phyloP scores from a whole-genome alignment of 2,888 invertebrate species.

The Dysmachus trigonus region DNA sequence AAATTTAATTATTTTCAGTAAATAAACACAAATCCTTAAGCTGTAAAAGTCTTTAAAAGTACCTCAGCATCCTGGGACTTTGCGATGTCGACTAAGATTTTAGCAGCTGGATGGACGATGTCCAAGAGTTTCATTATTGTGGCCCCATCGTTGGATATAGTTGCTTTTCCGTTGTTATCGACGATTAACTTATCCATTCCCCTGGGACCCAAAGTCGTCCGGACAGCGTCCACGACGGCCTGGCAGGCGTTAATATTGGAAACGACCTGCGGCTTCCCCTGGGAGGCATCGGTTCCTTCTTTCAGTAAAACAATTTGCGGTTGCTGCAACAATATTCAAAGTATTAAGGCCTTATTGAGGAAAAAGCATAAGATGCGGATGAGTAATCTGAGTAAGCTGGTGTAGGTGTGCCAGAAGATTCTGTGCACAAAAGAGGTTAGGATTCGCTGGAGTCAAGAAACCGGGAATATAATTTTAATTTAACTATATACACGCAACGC shows the following conservation, averaged over 20 bases:
- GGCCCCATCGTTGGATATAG: slow-evolving; percentile 99
- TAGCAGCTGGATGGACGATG: slow-evolving; percentile 97
- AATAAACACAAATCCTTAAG: not conserved
- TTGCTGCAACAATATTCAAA: slow-evolving; percentile 72
- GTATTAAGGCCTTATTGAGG: not conserved
- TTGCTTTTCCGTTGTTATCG: slow-evolving; percentile 86
- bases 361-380: not conserved
- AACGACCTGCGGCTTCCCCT: slow-evolving; percentile 94
- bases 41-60: slow-evolving; percentile 51
- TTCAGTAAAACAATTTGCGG: slow-evolving; percentile 96
- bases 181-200: slow-evolving; percentile 99
- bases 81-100: slow-evolving; percentile 97
- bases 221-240: slow-evolving; percentile 90
- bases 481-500: not conserved
- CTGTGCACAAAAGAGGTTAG: not conserved
- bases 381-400: not conserved
- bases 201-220: slow-evolving; percentile 97
- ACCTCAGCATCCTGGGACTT: slow-evolving; percentile 99
- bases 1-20: not conserved
- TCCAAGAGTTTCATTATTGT: slow-evolving; percentile 98
- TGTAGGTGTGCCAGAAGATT: slow-evolving; percentile 18
- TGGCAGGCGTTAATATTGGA: slow-evolving; percentile 99
- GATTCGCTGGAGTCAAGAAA: not conserved
- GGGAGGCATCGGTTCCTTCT: slow-evolving; percentile 96
- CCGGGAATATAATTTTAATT: not conserved